Evolutionary conservation across 2,888 invertebrate genomes (phyloP).

Genomic region (Hirtodrosophila cameraria): DNA sequence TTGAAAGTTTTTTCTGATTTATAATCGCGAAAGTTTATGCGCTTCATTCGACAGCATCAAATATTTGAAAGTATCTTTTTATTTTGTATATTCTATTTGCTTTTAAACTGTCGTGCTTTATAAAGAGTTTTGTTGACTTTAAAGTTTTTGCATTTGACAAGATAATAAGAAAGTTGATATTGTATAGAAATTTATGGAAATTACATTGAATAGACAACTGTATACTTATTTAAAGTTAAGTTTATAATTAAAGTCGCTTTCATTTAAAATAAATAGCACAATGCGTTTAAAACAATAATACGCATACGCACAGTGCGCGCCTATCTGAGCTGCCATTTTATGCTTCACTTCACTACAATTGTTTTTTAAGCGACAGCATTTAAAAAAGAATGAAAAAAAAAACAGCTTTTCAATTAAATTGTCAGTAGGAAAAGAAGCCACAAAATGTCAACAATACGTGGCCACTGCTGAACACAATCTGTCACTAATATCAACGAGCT

Average conservation of each 20-base stretch:
- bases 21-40: constrained; percentile 64
- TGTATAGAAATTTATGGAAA: too few species aligned
- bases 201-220: too few species aligned
- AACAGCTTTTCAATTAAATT: constrained; percentile 67
- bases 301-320: neutral
- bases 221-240: too few species aligned
- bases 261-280: neutral
- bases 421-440: constrained; percentile 43
- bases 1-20: constrained; percentile 68
- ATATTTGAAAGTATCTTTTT: neutral
- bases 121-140: constrained; percentile 24
- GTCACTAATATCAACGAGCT: constrained; percentile 48
- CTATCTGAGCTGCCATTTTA: neutral
- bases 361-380: neutral
- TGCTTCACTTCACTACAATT: neutral
- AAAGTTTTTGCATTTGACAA: constrained; percentile 34
- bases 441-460: constrained; percentile 42
- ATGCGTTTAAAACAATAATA: constrained; percentile 1
- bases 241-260: too few species aligned
- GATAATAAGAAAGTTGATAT: constrained; percentile 36
- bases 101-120: constrained; percentile 17
- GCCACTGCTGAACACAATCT: constrained; percentile 43
- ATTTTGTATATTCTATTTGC: constrained; percentile 19
- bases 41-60: constrained; percentile 47
- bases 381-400: constrained; percentile 1